Percentiles rank a stretch among this genome's conserved stretches.
Conservation (phyloP, 2,797 vertebrate species). For the Tiaroga cobitis region DNA sequence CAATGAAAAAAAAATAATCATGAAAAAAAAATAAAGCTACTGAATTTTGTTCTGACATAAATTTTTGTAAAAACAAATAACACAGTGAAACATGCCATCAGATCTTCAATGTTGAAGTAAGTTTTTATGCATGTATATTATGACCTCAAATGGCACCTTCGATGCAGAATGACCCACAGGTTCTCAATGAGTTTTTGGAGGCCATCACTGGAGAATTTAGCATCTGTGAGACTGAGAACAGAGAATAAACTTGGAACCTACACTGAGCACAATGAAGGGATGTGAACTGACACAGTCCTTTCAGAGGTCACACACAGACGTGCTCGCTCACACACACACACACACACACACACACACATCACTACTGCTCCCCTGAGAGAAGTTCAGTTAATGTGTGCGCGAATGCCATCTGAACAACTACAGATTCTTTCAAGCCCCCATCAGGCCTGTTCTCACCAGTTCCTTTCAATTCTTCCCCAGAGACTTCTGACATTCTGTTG, state of each 20-base stretch:
- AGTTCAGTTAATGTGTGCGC: constrained; percentile 41
- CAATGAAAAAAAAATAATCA: background rate
- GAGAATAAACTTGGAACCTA: constrained; percentile 36
- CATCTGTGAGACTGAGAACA: background rate
- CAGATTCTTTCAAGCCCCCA: background rate
- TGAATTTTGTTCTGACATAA: too few relatives aligned
- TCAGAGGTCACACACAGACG: constrained; percentile 53
- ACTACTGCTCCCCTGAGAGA: constrained; percentile 40
- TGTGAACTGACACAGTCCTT: constrained; percentile 24
- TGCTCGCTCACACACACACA: constrained; percentile 32
- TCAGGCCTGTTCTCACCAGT: constrained; percentile 21
- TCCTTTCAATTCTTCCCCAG: constrained; percentile 20
- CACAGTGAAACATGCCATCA: too few relatives aligned
- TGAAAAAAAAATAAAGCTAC: background rate
- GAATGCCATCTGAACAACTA: constrained; percentile 16
- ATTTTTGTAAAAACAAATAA: background rate
- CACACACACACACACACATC: constrained; percentile 6
- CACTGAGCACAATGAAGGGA: constrained; percentile 19
- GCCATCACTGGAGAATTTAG: background rate
- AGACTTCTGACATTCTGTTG: constrained; percentile 3
- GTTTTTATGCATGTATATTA: background rate
- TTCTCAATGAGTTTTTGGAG: background rate
- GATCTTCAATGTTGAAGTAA: background rate
- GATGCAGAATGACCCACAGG: background rate
- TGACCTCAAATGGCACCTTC: background rate